Evolutionary conservation across 2,113 vertebrate genomes (phyloP).

Genomic region (Brachyistius frenatus): DNA sequence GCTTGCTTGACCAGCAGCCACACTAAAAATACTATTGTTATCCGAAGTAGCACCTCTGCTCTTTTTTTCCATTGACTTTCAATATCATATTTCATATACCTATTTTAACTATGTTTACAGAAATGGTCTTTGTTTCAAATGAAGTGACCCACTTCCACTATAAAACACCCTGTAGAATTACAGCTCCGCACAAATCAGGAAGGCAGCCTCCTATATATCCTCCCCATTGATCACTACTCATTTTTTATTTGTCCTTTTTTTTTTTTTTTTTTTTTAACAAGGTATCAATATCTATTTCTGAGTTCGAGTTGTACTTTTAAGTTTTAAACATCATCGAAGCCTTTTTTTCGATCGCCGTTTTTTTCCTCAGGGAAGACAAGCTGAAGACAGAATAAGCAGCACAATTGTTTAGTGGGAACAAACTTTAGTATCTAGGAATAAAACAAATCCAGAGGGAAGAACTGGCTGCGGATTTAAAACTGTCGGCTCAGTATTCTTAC

Average conservation of each 20-base stretch:
- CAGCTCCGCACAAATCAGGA: neutral
- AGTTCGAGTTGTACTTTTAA: neutral
- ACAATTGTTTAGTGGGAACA: conserved; percentile 13
- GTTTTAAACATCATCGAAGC: too few relatives aligned
- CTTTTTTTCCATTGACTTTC: neutral
- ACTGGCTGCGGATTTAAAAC: neutral
- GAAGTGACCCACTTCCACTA: neutral
- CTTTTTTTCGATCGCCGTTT: neutral
- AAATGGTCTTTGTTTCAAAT: neutral
- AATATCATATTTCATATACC: neutral
- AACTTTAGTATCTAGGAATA: neutral
- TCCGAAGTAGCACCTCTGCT: neutral
- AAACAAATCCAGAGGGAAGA: too few relatives aligned
- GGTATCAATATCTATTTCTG: neutral
- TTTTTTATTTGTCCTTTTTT: neutral
- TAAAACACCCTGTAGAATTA: neutral
- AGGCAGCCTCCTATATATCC: neutral
- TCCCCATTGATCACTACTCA: neutral
- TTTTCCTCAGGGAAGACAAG: neutral
- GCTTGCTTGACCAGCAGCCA: neutral
- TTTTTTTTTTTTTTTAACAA: neutral
- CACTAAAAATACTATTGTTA: neutral
- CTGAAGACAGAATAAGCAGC: neutral
- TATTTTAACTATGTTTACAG: neutral
- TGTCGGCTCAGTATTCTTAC: conserved; percentile 32